These are phyloP conservation scores for Crax fasciolata DNA, from an alignment of 2,797 vertebrate genomes.

Conservation along the genomic window DNA sequence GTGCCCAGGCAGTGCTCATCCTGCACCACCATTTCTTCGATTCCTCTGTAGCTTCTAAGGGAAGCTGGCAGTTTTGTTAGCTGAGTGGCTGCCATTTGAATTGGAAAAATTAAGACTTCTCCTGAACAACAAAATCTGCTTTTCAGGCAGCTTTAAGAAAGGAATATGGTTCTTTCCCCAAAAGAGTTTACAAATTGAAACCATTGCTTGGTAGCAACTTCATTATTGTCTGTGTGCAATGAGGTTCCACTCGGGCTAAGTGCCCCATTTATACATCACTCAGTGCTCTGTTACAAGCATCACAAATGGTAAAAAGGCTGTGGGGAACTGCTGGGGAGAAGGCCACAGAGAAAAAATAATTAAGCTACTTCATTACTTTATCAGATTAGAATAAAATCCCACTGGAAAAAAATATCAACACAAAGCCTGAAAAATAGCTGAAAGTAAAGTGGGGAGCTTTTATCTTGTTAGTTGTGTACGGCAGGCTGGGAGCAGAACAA, in stretches of 20 bases:
- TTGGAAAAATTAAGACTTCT: not conserved
- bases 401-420: not conserved
- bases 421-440: not conserved
- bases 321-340: not conserved
- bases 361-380: not conserved
- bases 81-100: not conserved
- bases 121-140: not conserved
- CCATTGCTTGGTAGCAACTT: conserved; percentile 8
- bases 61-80: not conserved
- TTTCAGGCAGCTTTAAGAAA: not conserved
- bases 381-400: not conserved
- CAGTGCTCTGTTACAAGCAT: not conserved
- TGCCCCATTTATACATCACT: not conserved
- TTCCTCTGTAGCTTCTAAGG: not conserved
- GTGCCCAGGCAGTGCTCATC: not conserved
- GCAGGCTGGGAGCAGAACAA: not conserved
- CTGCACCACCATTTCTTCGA: not conserved
- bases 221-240: conserved; percentile 5
- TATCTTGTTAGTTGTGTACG: not conserved
- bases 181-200: conserved; percentile 17
- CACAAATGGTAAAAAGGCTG: not conserved
- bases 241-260: not conserved
- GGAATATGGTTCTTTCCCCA: not conserved
- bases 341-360: not conserved
- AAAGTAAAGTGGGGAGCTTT: not conserved